Evolutionary conservation across 2,797 vertebrate genomes (phyloP).

Genomic region (Pseudotriccus pelzelni): DNA sequence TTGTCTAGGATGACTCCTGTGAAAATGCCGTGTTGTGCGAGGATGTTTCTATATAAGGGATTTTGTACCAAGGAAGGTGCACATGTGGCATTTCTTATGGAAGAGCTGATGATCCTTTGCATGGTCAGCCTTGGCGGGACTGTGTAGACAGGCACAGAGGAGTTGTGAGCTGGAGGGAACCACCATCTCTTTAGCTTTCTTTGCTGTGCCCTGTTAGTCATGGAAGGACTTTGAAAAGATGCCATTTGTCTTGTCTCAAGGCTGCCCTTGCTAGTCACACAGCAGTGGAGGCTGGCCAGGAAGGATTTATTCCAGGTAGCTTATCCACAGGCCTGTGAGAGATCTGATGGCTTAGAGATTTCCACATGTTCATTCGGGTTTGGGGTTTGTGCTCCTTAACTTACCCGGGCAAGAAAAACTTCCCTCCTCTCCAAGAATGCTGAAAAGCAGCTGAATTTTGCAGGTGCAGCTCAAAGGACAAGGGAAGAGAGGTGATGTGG

Average conservation of each 20-base stretch:
- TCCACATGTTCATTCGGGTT: background rate
- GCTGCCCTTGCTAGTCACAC: background rate
- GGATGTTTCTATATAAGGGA: background rate
- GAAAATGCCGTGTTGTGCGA: background rate
- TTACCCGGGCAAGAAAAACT: background rate
- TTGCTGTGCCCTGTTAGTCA: background rate
- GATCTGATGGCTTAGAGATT: background rate
- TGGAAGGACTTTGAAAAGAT: fast-evolving
- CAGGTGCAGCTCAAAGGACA: background rate
- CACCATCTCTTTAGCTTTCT: background rate
- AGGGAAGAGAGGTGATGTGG: background rate
- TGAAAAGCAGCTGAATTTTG: background rate
- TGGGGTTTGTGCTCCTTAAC: background rate
- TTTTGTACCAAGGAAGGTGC: background rate
- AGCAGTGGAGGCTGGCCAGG: background rate
- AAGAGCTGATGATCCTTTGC: background rate
- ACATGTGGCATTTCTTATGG: background rate
- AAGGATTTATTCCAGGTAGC: background rate
- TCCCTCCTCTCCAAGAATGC: background rate
- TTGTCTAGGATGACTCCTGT: background rate
- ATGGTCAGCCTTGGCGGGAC: background rate
- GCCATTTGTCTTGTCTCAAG: background rate
- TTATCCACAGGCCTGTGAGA: background rate
- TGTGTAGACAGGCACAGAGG: background rate
- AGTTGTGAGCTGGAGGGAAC: background rate